A percentile compares a stretch with the other conserved stretches of the same genome.
phyloP scores from a whole-genome alignment of 2,888 invertebrate genomes.

The Fragum whitleyi region DNA sequence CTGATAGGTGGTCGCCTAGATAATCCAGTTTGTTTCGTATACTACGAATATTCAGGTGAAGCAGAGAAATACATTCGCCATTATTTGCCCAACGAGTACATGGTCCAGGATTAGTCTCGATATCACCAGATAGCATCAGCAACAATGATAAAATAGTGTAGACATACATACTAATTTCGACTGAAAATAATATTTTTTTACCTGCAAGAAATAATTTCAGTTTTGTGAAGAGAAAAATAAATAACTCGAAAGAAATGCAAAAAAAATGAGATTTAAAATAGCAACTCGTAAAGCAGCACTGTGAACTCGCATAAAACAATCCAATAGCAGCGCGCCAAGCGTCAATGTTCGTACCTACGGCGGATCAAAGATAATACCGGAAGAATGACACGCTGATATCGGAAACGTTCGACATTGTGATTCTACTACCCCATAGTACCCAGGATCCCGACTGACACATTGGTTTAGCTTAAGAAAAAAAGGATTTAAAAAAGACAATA shows the following conservation, averaged over 20 bases:
- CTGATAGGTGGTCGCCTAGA: conserved; percentile 26
- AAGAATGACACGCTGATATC: background rate
- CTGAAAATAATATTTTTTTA: background rate
- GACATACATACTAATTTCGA: background rate
- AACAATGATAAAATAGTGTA: background rate
- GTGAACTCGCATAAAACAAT: background rate
- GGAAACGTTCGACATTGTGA: background rate
- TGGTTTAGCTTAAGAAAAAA: background rate
- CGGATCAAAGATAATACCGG: background rate
- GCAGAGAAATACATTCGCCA: background rate
- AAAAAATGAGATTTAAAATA: background rate
- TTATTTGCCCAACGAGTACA: no score
- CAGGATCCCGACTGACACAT: background rate
- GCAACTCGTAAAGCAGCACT: background rate
- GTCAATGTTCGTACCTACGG: conserved; percentile 3
- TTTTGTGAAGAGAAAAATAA: background rate
- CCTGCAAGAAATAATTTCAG: background rate
- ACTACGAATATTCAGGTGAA: conserved; percentile 29
- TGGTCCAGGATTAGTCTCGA: conserved; percentile 9
- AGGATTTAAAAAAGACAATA: background rate
- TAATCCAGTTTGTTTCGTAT: conserved; percentile 22
- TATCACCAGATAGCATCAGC: conserved; percentile 12
- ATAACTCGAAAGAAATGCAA: background rate
- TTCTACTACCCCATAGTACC: background rate
- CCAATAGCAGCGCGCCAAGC: conserved; percentile 11